These are phyloP conservation scores for Paracyclopina nana DNA, from an alignment of 1,140 invertebrate genomes.

Conservation along the genomic window DNA sequence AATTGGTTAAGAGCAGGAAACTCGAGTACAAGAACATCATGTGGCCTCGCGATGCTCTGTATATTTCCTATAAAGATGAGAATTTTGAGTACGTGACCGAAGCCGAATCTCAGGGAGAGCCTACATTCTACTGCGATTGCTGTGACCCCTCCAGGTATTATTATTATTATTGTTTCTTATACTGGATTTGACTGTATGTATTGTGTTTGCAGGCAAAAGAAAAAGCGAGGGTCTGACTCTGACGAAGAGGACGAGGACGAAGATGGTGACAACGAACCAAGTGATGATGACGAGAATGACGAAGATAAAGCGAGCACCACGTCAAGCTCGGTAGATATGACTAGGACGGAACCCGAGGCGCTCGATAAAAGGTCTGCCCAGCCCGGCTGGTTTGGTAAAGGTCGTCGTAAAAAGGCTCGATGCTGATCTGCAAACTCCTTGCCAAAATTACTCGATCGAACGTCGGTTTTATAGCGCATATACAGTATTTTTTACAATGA, in stretches of 20 bases:
- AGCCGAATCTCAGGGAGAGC: neutral
- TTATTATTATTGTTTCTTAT: no score
- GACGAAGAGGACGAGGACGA: conserved; percentile 14
- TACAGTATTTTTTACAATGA: no score
- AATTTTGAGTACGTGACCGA: conserved; percentile 6
- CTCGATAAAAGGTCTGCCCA: conserved; percentile 17
- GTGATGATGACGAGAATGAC: conserved; percentile 8
- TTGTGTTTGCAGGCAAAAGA: conserved; percentile 15
- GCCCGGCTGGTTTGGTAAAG: conserved; percentile 16
- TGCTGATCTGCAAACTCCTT: no score
- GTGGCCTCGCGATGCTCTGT: conserved; percentile 13
- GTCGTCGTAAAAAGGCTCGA: conserved; percentile 7
- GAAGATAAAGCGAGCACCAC: neutral
- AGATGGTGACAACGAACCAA: neutral
- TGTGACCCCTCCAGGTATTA: conserved; percentile 12
- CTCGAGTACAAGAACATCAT: conserved; percentile 10
- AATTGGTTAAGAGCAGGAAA: conserved; percentile 1
- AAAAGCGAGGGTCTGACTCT: neutral
- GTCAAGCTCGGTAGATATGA: no score
- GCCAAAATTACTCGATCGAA: no score
- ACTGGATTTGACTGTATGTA: no score
- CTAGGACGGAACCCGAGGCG: conserved; percentile 13
- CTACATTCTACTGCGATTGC: conserved; percentile 6
- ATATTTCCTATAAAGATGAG: conserved; percentile 12
- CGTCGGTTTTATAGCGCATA: no score